A percentile compares a stretch with the other conserved stretches of the same genome.
phyloP scores from a whole-genome alignment of 2,113 vertebrate species.

The Notothenia rossii region DNA sequence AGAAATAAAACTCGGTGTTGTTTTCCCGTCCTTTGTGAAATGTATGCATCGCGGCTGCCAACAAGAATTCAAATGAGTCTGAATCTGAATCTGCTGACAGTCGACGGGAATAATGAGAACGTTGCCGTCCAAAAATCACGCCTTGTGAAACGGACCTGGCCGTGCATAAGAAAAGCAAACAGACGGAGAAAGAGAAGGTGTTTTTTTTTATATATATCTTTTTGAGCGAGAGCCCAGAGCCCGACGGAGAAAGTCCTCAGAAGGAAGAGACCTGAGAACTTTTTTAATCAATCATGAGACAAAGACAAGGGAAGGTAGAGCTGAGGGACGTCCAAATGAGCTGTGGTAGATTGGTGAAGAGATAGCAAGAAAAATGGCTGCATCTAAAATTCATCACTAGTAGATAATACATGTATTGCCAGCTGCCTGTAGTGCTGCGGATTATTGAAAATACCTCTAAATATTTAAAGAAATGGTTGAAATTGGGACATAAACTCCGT shows the following conservation, averaged over 20 bases:
- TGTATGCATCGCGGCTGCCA: conserved; percentile 67
- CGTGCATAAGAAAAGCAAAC: conserved; percentile 48
- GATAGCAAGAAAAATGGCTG: not conserved
- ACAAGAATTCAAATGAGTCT: conserved; percentile 72
- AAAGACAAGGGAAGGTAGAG: not conserved
- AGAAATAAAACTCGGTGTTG: conserved; percentile 18
- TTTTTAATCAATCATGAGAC: not conserved
- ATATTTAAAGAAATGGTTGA: too few relatives aligned
- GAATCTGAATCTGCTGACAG: conserved; percentile 70
- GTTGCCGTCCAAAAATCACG: conserved; percentile 56
- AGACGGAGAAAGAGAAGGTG: conserved; percentile 63
- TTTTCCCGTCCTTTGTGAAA: conserved; percentile 64
- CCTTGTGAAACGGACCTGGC: conserved; percentile 61
- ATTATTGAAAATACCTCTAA: too few relatives aligned
- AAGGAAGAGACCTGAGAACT: conserved; percentile 1
- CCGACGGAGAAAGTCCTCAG: not conserved
- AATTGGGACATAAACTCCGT: too few relatives aligned
- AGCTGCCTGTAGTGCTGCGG: too few relatives aligned
- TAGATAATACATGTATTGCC: too few relatives aligned
- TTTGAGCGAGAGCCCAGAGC: conserved; percentile 44
- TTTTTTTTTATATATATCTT: conserved; percentile 29
- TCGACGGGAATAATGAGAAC: conserved; percentile 71
- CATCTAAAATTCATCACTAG: not conserved
- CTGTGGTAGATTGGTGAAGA: not conserved
- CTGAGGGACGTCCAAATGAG: not conserved